Evolutionary conservation across 2,888 invertebrate species (phyloP), one percentile per base, ranked within the genome.

Genomic region (Chymomyza amoena): DNA sequence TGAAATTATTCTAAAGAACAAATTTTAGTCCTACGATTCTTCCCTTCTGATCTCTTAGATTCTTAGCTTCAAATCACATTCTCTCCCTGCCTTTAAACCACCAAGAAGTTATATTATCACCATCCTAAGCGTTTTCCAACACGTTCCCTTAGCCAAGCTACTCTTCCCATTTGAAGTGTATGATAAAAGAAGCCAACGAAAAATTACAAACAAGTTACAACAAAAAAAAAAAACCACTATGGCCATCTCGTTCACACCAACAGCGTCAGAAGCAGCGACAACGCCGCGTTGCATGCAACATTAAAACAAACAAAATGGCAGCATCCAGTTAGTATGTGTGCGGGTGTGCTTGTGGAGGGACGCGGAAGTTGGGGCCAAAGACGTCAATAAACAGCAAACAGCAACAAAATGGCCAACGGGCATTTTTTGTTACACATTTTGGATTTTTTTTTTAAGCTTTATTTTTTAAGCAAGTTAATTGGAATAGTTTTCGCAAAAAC

Each of bases 401-500:
- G 68, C 64, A 77, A 52, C 78, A 72, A 76, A 72, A 72, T 70
- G 69, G 57, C 69, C 78, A 68, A 45, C 45, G 76, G 70, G 45
- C 52, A 75, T 61, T 69, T 82, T 75, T 32, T 32, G 32, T 32
- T 32, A 32, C 20, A 52, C 20, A 18, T 70, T 64, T 72, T 67
- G 18, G 36, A 36, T 65, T 56, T 64, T 62, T 61, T 50, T 67
- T 64, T 66, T 16, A 45, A 45, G 60, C 28, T 59, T 77, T 68
- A 65, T 70, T 75, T 66, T 32, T 57, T 16, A 68, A 64, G 70
- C 56, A 73, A 80, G 71, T 81, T 81, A 81, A 81, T 81, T 81
- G 81, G 76, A 81, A 81, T 85, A 85, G 86, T 81, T 81, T 81
- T 73, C 64, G 63, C 57, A 76, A 82, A 32, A 80, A 78, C 72